Percentiles rank a stretch among this genome's conserved stretches.
These are phyloP conservation scores for Motacilla tschutschensis DNA, from an alignment of 2,113 vertebrate species.

Conservation along the genomic window DNA sequence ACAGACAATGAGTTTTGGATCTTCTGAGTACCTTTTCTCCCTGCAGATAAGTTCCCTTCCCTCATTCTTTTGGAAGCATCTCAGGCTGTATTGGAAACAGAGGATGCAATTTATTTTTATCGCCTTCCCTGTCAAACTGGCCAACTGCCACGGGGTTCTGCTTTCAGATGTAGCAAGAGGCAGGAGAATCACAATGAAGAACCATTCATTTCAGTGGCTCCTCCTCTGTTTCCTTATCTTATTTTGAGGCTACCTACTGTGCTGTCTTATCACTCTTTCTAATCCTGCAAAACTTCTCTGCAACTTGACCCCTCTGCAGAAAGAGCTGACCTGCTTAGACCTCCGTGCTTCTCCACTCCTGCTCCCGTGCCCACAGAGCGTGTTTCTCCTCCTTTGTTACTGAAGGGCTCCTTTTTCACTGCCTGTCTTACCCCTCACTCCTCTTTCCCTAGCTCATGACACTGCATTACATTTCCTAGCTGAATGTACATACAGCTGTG, in stretches of 20 bases:
- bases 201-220: constrained; percentile 2
- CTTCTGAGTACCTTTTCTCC: constrained; percentile 2
- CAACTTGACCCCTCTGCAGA: not conserved
- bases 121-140: constrained; percentile 37
- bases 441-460: not conserved
- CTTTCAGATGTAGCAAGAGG: constrained; percentile 30
- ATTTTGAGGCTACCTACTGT: constrained; percentile 39
- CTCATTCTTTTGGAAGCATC: constrained; percentile 5
- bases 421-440: not conserved
- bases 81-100: constrained; percentile 34
- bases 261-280: constrained; percentile 37
- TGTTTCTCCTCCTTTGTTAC: not conserved
- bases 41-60: not conserved
- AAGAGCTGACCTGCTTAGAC: constrained; percentile 2
- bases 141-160: constrained; percentile 45
- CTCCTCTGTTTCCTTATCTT: constrained; percentile 40
- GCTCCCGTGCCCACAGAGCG: not conserved
- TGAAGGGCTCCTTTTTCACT: not conserved
- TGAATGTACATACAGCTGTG: not conserved
- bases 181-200: constrained; percentile 13
- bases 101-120: constrained; percentile 62
- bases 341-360: not conserved
- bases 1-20: constrained; percentile 11
- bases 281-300: constrained; percentile 35
- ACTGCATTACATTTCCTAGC: not conserved